These are phyloP conservation scores for Gymnocheta viridis DNA, from an alignment of 2,888 invertebrate species.

Conservation along the genomic window DNA sequence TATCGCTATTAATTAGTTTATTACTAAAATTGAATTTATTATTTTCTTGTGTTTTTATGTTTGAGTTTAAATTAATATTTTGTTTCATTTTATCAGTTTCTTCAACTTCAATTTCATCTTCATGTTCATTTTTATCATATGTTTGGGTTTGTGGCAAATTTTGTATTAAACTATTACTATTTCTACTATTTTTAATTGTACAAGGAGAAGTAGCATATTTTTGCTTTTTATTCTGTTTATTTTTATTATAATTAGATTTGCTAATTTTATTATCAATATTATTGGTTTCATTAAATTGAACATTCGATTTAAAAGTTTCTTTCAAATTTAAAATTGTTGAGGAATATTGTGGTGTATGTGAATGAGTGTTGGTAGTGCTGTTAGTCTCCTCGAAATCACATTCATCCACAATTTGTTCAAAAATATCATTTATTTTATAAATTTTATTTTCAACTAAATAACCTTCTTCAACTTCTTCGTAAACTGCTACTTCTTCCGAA, in stretches of 20 bases:
- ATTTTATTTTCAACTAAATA: constrained; percentile 44
- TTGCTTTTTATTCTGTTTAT: constrained; percentile 25
- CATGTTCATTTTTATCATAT: constrained; percentile 23
- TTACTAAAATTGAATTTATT: constrained; percentile 38
- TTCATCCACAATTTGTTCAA: constrained; percentile 55
- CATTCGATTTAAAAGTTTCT: constrained; percentile 45
- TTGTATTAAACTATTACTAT: constrained; percentile 49
- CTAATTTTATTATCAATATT: constrained; percentile 43
- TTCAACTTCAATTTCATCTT: constrained; percentile 35
- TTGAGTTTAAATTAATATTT: constrained; percentile 41
- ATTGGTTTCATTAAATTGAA: constrained; percentile 58
- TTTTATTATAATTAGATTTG: constrained; percentile 12
- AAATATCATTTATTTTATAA: constrained; percentile 63
- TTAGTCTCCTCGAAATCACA: constrained; percentile 3
- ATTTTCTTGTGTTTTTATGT: constrained; percentile 11
- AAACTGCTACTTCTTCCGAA: not conserved
- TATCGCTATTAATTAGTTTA: constrained; percentile 49
- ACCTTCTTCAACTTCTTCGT: constrained; percentile 12
- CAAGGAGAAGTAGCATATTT: constrained; percentile 10
- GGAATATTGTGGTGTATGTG: not conserved
- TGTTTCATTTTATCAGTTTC: constrained; percentile 42
- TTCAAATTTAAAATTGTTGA: constrained; percentile 14
- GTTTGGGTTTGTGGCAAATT: constrained; percentile 22
- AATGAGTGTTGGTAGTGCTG: not conserved
- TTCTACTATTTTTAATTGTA: constrained; percentile 26